Base-by-base conservation (phyloP, 2,888 invertebrate species). In the Macrosiphum euphorbiae region DNA sequence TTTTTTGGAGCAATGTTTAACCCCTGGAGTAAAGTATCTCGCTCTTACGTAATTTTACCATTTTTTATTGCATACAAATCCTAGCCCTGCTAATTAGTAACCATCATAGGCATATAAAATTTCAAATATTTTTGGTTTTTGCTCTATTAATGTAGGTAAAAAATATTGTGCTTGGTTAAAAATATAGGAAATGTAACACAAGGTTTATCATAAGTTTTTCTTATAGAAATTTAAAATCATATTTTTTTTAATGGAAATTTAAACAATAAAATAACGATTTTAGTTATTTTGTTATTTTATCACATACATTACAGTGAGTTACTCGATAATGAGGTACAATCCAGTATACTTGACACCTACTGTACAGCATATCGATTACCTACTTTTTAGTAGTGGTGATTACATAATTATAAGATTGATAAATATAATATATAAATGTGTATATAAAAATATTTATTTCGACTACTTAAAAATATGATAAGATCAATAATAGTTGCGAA, bases 401-500 rank as follows among this genome's bases (percentile, higher is more conserved):
- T 35, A 7, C 7, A 44, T 58, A 44, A 28, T 41, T 41, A 88
- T 8, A 44, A 89, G 1, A 89, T 11, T 61, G 7, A 58, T 44
- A 16, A 88, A 89, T 35, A 44, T 28, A 28, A 44, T 28, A 28
- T 50, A 88, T 58, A 47, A 47, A 58, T 44, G 28, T 44, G 44
- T 58, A 50, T 67, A 90, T n/a, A 47, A 47, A 85, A 85, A 52
- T 52, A 24, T 67, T 78, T 90, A 50, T 90, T 90, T 24, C 7
- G 28, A 55, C 87, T 88, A 87, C 61, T 87, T 92, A 92, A 67
- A 92, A 87, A 92, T 50, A 87, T 67, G 50, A 87, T 85, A 91
- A 87, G 61, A 88, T 67, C 87, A 52, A 67, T 88, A 11, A 67
- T 67, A 67, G 35, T 87, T 87, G 61, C 50, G 10, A 92, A 61